Conservation (phyloP, 1,140 invertebrate species). For the Littorina saxatilis region DNA sequence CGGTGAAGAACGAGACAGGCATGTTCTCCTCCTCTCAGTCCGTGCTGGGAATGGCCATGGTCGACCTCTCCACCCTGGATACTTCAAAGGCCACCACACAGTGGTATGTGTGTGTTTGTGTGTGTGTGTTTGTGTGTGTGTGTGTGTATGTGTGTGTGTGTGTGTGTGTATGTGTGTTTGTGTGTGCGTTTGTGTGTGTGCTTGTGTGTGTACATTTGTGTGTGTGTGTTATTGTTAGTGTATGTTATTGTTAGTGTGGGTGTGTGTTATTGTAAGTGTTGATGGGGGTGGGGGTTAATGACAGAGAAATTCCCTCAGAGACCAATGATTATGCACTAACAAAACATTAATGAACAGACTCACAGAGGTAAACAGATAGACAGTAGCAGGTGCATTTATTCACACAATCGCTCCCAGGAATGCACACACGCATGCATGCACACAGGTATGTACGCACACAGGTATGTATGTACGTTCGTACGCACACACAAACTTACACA, state of each 20-base stretch:
- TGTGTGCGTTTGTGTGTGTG: background rate
- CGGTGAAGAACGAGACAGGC: slow-evolving; percentile 69
- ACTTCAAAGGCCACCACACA: slow-evolving; percentile 65
- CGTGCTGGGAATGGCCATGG: slow-evolving; percentile 63
- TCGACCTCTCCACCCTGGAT: slow-evolving; percentile 66
- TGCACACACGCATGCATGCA: slow-evolving; percentile 30
- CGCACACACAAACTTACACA: background rate
- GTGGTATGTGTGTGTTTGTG: slow-evolving; percentile 61
- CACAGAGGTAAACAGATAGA: background rate
- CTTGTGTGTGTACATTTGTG: background rate
- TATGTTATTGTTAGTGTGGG: background rate
- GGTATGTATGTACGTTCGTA: background rate
- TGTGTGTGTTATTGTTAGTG: background rate
- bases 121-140: background rate
- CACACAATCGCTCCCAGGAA: slow-evolving; percentile 24
- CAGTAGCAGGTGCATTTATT: background rate
- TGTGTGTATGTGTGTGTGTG: background rate
- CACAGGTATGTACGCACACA: slow-evolving; percentile 19
- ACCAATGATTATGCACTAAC: background rate
- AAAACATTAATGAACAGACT: background rate
- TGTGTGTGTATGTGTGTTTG: background rate
- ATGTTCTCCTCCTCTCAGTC: slow-evolving; percentile 69
- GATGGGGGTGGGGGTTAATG: background rate
- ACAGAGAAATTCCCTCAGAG: background rate
- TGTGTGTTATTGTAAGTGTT: background rate